These are phyloP conservation scores for Semotilus atromaculatus DNA, from an alignment of 2,797 vertebrate species.

Conservation along the genomic window DNA sequence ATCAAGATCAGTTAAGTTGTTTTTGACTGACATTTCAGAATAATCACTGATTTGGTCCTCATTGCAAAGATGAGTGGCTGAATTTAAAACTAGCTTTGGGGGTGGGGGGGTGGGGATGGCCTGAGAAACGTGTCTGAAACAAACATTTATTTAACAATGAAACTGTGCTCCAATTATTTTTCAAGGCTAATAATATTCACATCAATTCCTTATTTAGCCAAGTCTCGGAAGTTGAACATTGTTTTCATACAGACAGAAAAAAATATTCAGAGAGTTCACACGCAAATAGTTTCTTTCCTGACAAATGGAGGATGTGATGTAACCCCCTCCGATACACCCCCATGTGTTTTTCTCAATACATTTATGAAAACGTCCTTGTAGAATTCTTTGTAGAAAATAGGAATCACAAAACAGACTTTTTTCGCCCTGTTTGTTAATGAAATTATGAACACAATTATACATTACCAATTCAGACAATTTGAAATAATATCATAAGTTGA, in stretches of 20 bases:
- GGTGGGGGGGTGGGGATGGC: no score
- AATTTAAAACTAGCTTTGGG: no score
- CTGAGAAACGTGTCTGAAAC: background rate
- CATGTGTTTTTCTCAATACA: background rate
- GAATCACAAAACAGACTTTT: background rate
- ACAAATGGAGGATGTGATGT: conserved; percentile 26
- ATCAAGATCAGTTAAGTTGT: background rate
- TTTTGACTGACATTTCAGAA: background rate
- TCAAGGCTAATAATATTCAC: background rate
- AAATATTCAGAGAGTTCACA: background rate
- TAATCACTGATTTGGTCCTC: background rate
- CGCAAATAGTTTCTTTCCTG: background rate
- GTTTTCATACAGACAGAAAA: background rate
- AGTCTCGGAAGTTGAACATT: background rate
- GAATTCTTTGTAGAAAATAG: background rate
- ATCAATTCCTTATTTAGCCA: background rate
- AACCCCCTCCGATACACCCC: background rate
- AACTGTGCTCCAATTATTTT: background rate
- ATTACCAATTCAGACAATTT: background rate
- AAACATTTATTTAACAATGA: background rate
- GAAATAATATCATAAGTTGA: background rate
- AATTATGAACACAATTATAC: background rate
- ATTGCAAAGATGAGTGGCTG: no score
- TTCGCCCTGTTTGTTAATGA: background rate
- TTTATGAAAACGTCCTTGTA: background rate